Evolutionary conservation across 2,113 vertebrate species (phyloP), one percentile per base, ranked within the genome.

Genomic region (Hipposideros armiger): DNA sequence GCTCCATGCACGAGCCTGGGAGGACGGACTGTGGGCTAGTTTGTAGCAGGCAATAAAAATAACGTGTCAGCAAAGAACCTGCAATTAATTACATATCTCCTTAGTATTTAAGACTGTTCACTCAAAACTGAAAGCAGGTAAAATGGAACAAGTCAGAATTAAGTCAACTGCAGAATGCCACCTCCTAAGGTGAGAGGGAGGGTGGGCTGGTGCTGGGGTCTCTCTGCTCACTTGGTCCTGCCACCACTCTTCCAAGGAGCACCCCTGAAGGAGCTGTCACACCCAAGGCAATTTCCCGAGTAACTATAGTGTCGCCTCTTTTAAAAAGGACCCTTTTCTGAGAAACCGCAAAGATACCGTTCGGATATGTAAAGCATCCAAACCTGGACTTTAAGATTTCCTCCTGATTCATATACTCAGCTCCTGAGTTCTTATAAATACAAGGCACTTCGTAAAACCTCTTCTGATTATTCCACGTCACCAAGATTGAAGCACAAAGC

Each of bases 1-100:
- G 1, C 0, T 0, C 77, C 47, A 56, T 16, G 5, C 50, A 56
- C 1, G 17, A 3, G 10, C 36, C 32, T 7, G 8, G 24, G 32
- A 84, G 36, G 11, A n/a, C 4, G 50, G 24, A n/a, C 14, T 17
- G 56, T 52, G 16, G 69, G 13, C 64, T 32, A 26, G 45, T 2
- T 54, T 36, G 64, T 58, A 42, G 78, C 15, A 2, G 2, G 1
- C 17, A 28, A 78, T 19, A 77, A 85, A 82, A 78, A 42, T 5
- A 74, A 74, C 7, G 30, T 40, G 50, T 54, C 3, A 14, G 2
- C 3, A 26, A 87, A 58, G n/a, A 67, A 11, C 6, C 24, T 45
- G 60, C 72, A 30, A 42, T 42, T 32, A 17, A 15, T 58, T 50
- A 58, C 58, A 40, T 26, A 11, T 13, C 66, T 81, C 66, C 86